These are phyloP conservation scores for Buceros bicornis DNA, from an alignment of 2,797 vertebrate species.

Conservation along the genomic window DNA sequence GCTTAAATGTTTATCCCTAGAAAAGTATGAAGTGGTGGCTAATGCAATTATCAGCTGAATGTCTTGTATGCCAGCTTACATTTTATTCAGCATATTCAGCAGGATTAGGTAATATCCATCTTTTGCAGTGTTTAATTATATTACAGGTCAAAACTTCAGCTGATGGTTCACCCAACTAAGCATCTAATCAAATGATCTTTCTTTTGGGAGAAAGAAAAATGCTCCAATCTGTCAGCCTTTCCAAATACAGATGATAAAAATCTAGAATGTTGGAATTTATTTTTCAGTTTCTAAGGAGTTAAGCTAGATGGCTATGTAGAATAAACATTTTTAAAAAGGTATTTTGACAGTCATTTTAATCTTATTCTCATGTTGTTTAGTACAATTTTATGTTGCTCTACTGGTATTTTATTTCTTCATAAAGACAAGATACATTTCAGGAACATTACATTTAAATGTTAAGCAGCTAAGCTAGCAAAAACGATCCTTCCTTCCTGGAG, in stretches of 20 bases:
- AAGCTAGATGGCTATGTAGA: not conserved
- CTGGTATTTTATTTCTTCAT: conserved; percentile 25
- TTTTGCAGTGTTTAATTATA: not conserved
- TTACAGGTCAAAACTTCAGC: not conserved
- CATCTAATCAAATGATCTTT: not conserved
- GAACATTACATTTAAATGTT: conserved; percentile 28
- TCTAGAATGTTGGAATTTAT: not conserved
- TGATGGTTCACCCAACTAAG: not conserved
- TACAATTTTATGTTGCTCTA: not conserved
- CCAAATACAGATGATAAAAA: not conserved
- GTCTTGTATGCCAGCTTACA: not conserved
- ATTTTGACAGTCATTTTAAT: not conserved
- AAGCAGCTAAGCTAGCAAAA: conserved; percentile 27
- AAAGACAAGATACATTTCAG: conserved; percentile 24
- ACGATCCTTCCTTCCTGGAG: not conserved
- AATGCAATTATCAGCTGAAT: not conserved
- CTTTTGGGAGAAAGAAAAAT: not conserved
- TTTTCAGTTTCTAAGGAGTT: conserved; percentile 3
- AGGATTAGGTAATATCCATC: not conserved
- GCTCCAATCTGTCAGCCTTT: not conserved
- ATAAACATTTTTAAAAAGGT: not conserved
- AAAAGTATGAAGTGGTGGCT: not conserved
- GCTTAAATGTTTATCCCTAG: not conserved
- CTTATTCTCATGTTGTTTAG: not conserved
- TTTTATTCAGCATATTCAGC: not conserved